Evolutionary conservation across 1,140 invertebrate species (phyloP).

Genomic region (Sitodiplosis mosellana): DNA sequence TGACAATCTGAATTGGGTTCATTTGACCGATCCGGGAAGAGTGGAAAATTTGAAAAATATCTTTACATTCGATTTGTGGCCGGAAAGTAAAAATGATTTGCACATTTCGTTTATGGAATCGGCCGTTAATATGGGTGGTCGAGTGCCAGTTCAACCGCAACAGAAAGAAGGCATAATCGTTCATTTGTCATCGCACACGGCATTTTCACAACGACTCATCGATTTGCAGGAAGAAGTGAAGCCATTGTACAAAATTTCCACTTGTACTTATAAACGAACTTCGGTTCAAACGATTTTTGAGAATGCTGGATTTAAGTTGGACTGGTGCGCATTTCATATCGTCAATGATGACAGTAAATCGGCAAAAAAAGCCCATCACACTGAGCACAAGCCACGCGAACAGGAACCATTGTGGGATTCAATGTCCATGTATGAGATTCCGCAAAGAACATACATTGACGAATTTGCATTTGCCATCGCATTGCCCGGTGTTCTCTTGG

Average conservation of each 20-base stretch:
- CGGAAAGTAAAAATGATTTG: conserved; percentile 40
- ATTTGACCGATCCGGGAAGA: conserved; percentile 25
- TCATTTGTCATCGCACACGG: conserved; percentile 50
- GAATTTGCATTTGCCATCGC: conserved; percentile 54
- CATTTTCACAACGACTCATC: conserved; percentile 54
- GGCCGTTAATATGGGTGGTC: conserved; percentile 61
- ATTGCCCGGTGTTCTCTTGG: conserved; percentile 44
- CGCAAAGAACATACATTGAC: conserved; percentile 45
- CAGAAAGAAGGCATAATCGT: conserved; percentile 74
- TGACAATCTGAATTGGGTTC: conserved; percentile 54
- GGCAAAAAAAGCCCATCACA: conserved; percentile 6
- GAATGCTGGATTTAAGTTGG: conserved; percentile 52
- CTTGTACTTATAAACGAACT: conserved; percentile 71
- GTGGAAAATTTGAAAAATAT: conserved; percentile 55
- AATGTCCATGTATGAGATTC: conserved; percentile 35
- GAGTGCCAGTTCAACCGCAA: conserved; percentile 57
- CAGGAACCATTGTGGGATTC: conserved; percentile 14
- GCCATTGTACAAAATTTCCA: conserved; percentile 50
- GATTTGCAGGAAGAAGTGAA: conserved; percentile 64
- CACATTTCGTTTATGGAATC: conserved; percentile 69
- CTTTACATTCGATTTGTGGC: conserved; percentile 44
- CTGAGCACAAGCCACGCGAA: conserved; percentile 7
- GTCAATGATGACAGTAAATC: conserved; percentile 27
- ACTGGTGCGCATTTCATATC: conserved; percentile 78
- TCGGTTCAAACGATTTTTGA: conserved; percentile 69